phyloP scores from a whole-genome alignment of 2,888 invertebrate species.

The Drosophila fungiperda region DNA sequence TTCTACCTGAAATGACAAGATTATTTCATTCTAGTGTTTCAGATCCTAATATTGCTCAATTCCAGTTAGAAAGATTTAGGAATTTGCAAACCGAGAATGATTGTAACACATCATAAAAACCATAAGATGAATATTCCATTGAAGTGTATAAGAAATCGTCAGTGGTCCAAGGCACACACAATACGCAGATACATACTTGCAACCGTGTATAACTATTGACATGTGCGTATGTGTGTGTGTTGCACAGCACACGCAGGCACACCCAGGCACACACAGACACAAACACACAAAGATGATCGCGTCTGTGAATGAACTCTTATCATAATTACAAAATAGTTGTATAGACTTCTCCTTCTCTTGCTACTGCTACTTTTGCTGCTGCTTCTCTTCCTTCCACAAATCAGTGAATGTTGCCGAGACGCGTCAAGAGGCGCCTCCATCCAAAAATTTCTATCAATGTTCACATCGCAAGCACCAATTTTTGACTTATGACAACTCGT shows the following conservation, averaged over 20 bases:
- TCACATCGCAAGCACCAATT: constrained; percentile 33
- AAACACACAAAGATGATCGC: constrained; percentile 10
- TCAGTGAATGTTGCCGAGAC: not conserved
- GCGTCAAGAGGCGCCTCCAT: not conserved
- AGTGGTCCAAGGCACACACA: constrained; percentile 1
- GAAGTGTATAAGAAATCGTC: constrained; percentile 11
- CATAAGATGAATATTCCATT: not conserved
- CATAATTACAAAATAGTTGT: constrained; percentile 63
- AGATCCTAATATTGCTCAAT: not conserved
- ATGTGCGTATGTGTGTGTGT: not conserved
- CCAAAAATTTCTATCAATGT: constrained; percentile 26
- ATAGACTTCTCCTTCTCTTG: not conserved
- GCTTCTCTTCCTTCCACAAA: not conserved
- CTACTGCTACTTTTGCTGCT: not conserved
- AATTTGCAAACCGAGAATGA: not conserved
- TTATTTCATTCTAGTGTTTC: not conserved
- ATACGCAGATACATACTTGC: constrained; percentile 1
- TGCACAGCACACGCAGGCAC: not conserved
- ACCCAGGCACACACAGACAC: not conserved
- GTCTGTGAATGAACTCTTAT: constrained; percentile 78
- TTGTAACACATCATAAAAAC: not conserved
- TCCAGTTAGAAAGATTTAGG: not conserved
- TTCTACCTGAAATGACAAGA: not conserved
- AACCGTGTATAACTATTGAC: not conserved
- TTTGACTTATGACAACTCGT: constrained; percentile 34